These are phyloP conservation scores for Brachynemurus nebulosus DNA, from an alignment of 2,888 invertebrate genomes.

Conservation along the genomic window DNA sequence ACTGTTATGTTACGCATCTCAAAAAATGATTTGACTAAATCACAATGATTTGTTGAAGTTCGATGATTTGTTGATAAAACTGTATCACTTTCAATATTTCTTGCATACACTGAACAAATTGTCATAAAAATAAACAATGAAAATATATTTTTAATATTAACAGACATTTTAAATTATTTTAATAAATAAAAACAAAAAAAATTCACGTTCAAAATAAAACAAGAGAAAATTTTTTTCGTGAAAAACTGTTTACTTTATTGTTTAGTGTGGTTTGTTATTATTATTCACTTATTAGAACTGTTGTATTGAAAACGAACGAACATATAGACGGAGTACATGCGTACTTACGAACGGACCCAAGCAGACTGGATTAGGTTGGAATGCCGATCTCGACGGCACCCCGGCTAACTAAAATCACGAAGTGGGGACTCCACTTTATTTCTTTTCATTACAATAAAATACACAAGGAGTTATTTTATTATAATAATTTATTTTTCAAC, in stretches of 20 bases:
- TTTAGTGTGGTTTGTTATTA: neutral
- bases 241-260: neutral
- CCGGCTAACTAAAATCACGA: slow-evolving; percentile 2
- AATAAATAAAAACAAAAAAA: neutral
- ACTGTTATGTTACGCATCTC: slow-evolving; percentile 21
- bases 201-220: no score
- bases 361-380: slow-evolving; percentile 1
- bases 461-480: no score
- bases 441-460: no score
- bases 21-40: slow-evolving; percentile 22
- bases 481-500: no score
- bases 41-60: slow-evolving; percentile 17
- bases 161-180: neutral
- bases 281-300: neutral
- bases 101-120: slow-evolving; percentile 20
- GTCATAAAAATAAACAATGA: slow-evolving; percentile 16
- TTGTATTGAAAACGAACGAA: neutral
- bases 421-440: no score
- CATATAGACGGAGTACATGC: neutral
- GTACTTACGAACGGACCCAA: neutral
- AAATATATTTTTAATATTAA: neutral
- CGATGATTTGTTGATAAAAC: no score
- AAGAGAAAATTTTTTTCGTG: no score
- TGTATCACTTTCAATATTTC: slow-evolving; percentile 21
- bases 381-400: slow-evolving; percentile 2